A percentile compares a stretch with the other conserved stretches of the same genome.
Conservation (phyloP, 64 coral and sea anemone genomes). For the Actinia equina region DNA sequence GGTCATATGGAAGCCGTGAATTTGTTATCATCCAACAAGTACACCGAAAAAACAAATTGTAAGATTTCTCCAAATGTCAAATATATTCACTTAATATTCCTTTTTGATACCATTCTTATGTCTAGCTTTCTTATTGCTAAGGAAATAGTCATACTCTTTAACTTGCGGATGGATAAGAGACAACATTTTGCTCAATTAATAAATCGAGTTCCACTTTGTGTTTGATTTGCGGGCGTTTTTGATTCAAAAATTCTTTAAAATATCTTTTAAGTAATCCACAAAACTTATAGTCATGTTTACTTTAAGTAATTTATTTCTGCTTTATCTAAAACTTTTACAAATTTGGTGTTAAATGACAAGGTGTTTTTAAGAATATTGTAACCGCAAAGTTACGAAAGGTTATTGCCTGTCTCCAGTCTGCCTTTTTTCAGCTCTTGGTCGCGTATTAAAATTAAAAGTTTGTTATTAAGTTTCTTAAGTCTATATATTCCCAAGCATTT, state of each 20-base stretch:
- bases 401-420: not conserved
- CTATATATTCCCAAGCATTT: not conserved
- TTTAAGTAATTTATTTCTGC: not conserved
- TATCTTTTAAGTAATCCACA: not conserved
- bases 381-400: not conserved
- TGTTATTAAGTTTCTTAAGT: not conserved
- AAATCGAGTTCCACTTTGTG: no score
- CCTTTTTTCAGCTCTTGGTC: not conserved
- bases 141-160: not conserved
- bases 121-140: not conserved
- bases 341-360: not conserved
- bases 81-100: not conserved
- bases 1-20: conserved; percentile 99
- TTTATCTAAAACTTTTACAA: not conserved
- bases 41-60: conserved; percentile 99
- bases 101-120: not conserved
- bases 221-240: not conserved
- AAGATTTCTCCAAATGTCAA: conserved; percentile 39
- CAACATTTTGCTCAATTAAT: no score
- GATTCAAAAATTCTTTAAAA: not conserved
- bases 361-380: not conserved
- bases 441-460: not conserved
- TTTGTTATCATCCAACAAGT: conserved; percentile 94
- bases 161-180: no score
- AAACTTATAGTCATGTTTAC: not conserved